Evolutionary conservation across 2,797 vertebrate genomes (phyloP).

Genomic region (Gambelia wislizenii): DNA sequence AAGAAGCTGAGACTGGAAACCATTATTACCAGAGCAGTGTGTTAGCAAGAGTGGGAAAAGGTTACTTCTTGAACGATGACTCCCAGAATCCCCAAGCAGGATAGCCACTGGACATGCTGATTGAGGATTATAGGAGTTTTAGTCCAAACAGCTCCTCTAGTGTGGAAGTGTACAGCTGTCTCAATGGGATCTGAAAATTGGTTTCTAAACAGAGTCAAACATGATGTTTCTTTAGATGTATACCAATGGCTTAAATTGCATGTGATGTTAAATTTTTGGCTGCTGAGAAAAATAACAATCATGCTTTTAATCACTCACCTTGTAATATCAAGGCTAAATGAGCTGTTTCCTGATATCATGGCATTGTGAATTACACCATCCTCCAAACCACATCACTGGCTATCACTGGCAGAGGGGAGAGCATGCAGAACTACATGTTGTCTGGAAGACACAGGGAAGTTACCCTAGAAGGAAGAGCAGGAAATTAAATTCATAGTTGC

Average conservation of each 20-base stretch:
- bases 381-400: background rate
- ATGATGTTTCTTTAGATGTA: background rate
- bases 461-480: too few relatives aligned
- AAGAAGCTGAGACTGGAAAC: background rate
- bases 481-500: background rate
- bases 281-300: background rate
- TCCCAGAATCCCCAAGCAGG: too few relatives aligned
- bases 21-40: background rate
- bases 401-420: background rate
- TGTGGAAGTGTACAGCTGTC: background rate
- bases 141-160: background rate
- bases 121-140: too few relatives aligned
- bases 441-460: background rate
- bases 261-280: background rate
- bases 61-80: too few relatives aligned
- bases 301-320: background rate
- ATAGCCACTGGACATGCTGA: too few relatives aligned
- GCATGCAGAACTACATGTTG: too few relatives aligned
- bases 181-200: background rate
- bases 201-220: background rate
- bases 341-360: background rate
- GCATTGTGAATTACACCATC: background rate
- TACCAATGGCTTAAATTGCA: background rate
- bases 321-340: too few relatives aligned
- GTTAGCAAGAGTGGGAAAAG: too few relatives aligned